Base-by-base conservation (phyloP, 2,113 vertebrate species). In the Saccopteryx bilineata region DNA sequence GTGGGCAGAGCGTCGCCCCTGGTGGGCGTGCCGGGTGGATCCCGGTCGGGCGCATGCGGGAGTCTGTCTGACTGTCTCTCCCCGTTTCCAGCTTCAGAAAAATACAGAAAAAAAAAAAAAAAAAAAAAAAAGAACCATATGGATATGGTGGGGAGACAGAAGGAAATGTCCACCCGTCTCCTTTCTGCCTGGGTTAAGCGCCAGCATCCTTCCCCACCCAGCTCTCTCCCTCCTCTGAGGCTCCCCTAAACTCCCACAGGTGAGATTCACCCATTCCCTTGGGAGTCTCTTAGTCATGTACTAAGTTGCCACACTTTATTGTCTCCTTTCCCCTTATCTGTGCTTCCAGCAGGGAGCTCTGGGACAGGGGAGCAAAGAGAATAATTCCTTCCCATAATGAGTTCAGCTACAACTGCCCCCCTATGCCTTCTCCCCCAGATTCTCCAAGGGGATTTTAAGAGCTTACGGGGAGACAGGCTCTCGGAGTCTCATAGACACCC, bases 391-490 rank as follows among this genome's bases (percentile, higher is more conserved):
- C 50, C 46, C 46, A 9, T 5, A 24, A 17, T 19, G 58, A 33
- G 8, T 26, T 72, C 81, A 50, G 56, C 48, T 18, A 84, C 19
- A 56, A 1, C 18, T 39, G 61, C 24, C 19, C 14, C 60, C 19
- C 66, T 46, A 1, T 0, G 5, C 9, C 33, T 2, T 17, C 26
- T 26, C 1, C 52, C 39, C 9, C 0, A 1, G 31, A 13, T 52
- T 9, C 66, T 68, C 68, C 58, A 46, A 7, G 31, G 50, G 83
- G 7, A 13, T 46, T 39, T n/a, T 58, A 48, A 65, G 58, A 26
- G 7, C 28, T 19, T 3, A 66, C 9, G 13, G 46, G 23, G 88
- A 1, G 2, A 14, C 0, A 14, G 31, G 50, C 19, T 46, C 46
- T 60, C 74, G 52, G 54, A 31, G 90, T 19, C 46, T 50, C 75